Evolutionary conservation across 2,113 vertebrate genomes (phyloP), one percentile per base, ranked within the genome.

Genomic region (Heptranchias perlo): DNA sequence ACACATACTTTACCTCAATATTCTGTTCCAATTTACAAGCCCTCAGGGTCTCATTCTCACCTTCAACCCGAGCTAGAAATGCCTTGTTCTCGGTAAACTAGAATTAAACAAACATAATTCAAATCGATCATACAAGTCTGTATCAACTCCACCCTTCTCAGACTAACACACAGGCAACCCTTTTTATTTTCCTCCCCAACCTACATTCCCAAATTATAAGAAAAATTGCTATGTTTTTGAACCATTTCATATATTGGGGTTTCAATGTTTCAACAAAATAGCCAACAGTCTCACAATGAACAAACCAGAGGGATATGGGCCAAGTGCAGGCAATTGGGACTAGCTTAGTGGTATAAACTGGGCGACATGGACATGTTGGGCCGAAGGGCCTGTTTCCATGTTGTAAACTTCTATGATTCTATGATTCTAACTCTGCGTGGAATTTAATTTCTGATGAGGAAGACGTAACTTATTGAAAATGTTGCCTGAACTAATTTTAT

Each of bases 31-130:
- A 96, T 96, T 97, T 96, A 64, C 39, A 92, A 96, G 78, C 96
- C 96, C 95, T 92, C 58, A 97, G 96, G 91, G 73, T 62, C 96
- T 96, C 94, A 89, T 97, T 97, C 96, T 97, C 96, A 35, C 96
- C 91, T 96, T 97, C 96, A 96, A 96, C 78, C 64, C 96, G 96
- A n/a, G 96, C 96, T 87, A 97, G 95, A 44, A 73, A 58, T 44
- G 25, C 82, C 96, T 73, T 96, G 54, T 31, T 94, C 96, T 97
- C 96, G 3, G 95, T 69, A 96, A 97, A 96, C 97, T 97, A 95
- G 18, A 52, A 94, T 64, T 94, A 65, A 61, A 95, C 61, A 93
- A n/a, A 96, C 21, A 94, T 49, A 73, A 69, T 96, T 91, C 61
- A 96, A 96, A 52, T 84, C 49, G 31, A 16, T 10, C 6, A 31